A percentile compares a stretch with the other conserved stretches of the same genome.
Evolutionary conservation across 2,797 vertebrate genomes (phyloP).

Genomic region (Micrastur ruficollis): DNA sequence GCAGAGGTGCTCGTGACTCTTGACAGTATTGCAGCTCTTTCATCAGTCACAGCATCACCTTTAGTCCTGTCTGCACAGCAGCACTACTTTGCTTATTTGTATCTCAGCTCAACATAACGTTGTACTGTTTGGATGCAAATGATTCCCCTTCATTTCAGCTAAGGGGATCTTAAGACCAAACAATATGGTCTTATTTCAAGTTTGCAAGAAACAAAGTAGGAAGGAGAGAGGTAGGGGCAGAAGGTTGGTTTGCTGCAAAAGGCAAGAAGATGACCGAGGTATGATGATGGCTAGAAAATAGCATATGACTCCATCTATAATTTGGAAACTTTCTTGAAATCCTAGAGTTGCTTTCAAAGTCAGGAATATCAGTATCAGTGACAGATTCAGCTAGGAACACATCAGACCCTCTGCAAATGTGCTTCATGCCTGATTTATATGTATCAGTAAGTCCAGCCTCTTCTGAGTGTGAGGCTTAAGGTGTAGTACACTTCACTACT

Average conservation of each 20-base stretch:
- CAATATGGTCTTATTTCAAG: not conserved
- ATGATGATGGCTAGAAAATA: not conserved
- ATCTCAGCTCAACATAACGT: not conserved
- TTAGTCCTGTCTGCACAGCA: not conserved
- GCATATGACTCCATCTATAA: not conserved
- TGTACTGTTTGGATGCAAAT: not conserved
- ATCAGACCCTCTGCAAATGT: not conserved
- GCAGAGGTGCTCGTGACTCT: not conserved
- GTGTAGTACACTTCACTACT: not conserved
- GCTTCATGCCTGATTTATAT: not conserved
- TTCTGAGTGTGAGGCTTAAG: not conserved
- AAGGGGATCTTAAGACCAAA: not conserved
- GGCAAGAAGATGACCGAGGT: not conserved
- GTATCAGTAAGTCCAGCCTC: not conserved
- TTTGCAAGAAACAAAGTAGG: not conserved
- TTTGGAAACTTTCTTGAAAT: not conserved
- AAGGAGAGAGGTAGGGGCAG: not conserved
- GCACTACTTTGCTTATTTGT: not conserved
- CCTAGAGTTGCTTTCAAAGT: not conserved
- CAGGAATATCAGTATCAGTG: not conserved
- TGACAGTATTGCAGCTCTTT: not conserved
- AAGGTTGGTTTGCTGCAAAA: not conserved
- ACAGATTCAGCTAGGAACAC: not conserved
- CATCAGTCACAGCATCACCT: not conserved
- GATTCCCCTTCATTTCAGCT: not conserved